Base-by-base conservation (phyloP, 2,113 vertebrate species). In the Epinephelus moara region DNA sequence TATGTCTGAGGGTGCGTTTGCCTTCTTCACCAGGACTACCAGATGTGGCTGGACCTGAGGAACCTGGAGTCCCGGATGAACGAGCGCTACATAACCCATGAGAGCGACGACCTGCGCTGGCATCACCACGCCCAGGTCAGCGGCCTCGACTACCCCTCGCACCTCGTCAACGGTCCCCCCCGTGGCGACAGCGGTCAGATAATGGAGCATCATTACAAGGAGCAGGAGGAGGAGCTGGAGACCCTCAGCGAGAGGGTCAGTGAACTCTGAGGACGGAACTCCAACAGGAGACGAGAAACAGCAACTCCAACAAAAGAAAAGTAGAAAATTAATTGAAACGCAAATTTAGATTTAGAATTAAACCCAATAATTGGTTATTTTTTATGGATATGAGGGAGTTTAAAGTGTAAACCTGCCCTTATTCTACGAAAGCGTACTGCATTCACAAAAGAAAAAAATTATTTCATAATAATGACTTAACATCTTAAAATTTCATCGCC, bases 81-180 rank as follows among this genome's bases (percentile, higher is more conserved):
- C 25, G 96, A 99, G 89, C 97, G 98, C 90, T 99, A 99, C 87
- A 97, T 99, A 87, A 99, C 98, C 75, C 98, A 99, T 2, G 97
- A 99, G 94, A 99, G 98, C 0, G 98, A 99, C 50, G 98, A 99
- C 91, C 93, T 95, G 3, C 96, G 98, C 85, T 99, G 98, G 98
- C 95, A 97, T 23, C 96, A 96, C 88, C 97, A 97, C 30, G 98
- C 98, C 6, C 95, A 95, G 77, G 95, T 98, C 74, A 96, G 96
- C 49, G 97, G 97, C 56, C 94, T 98, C 50, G 95, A 95, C 88
- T 97, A 97, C 94, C 98, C 97, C 1, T 13, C 87, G 17, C 96
- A 97, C 93, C 95, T 98, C 81, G 88, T 93, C 90, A 93, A 87
- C 78, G 75, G 84, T 12, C 42, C 42, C 0, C 94, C 90, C 30